Evolutionary conservation across 2,888 invertebrate genomes (phyloP), one percentile per base, ranked within the genome.

Genomic region (Drosophila prolongata): DNA sequence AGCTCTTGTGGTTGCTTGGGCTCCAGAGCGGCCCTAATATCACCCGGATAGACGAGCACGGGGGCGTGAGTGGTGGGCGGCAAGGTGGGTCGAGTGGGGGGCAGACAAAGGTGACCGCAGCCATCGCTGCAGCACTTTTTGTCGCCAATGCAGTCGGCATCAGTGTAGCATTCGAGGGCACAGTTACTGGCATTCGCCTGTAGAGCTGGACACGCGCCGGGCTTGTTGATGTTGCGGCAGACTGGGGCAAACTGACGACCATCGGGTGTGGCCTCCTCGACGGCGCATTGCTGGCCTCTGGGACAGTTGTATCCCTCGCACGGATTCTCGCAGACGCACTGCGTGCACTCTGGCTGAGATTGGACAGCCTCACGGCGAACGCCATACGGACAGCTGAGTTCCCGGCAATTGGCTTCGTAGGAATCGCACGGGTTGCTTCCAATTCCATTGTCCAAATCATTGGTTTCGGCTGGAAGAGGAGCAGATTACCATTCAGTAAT

Each of bases 71-170:
- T 93, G 35, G 92, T 92, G 1, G 93, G 91, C 1, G 91, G 82
- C 34, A 91, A 90, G 0, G 93, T 93, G 30, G 93, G 93, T 35
- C 85, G 86, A 24, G 92, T 89, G 6, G 95, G 95, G 65, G 93
- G 93, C 3, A 95, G 92, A 89, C 98, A 98, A 30, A 95, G 93
- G 30, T 94, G 93, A 44, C 95, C 95, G 91, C 98, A 98, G 55
- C 96, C 96, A 82, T 95, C 95, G 73, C 92, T 92, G 91, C 98
- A 98, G 91, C 98, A 98, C 92, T 98, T 98, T 90, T 95, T 94
- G 27, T 94, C 94, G 37, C 95, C 95, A 13, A 94, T 92, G 90
- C 98, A 98, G 89, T 97, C 96, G 0, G 96, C 96, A 91, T 98
- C 98, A 58, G 95, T 95, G 69, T 93, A 92, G 88, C 98, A 98